Evolutionary conservation across 2,113 vertebrate species (phyloP).

Genomic region (Pitta sordida): DNA sequence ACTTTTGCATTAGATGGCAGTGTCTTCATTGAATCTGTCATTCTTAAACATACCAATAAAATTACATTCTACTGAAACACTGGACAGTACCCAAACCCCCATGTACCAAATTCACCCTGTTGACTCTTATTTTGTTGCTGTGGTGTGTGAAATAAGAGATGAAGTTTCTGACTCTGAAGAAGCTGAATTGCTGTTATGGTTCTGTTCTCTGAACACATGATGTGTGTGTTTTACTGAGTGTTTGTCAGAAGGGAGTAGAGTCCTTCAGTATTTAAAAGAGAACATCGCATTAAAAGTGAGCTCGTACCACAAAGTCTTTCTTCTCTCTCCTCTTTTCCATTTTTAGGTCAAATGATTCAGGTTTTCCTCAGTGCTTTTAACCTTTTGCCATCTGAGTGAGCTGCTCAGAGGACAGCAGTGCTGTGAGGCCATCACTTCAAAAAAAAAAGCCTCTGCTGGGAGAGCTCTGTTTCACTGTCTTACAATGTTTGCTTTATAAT

Average conservation of each 20-base stretch:
- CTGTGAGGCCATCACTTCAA: background rate
- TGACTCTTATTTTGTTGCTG: background rate
- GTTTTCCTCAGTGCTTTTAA: slow-evolving; percentile 50
- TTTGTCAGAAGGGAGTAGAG: background rate
- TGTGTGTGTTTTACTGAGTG: background rate
- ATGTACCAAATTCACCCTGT: background rate
- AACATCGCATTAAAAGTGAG: background rate
- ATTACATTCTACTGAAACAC: background rate
- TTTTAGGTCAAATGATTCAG: slow-evolving; percentile 58
- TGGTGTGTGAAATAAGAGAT: background rate
- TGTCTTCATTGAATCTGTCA: background rate
- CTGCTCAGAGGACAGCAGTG: background rate
- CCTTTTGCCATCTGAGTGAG: background rate
- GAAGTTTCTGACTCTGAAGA: background rate
- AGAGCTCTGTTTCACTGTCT: background rate
- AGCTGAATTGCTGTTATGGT: background rate
- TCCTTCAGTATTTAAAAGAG: background rate
- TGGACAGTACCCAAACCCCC: background rate
- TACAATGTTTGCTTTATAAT: background rate
- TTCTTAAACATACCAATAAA: background rate
- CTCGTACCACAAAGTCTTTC: background rate
- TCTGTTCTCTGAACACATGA: background rate
- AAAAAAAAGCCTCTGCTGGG: background rate
- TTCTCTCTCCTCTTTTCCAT: background rate
- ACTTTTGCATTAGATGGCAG: background rate